Base-by-base conservation (phyloP, 2,113 vertebrate genomes). In the Urocitellus parryii region DNA sequence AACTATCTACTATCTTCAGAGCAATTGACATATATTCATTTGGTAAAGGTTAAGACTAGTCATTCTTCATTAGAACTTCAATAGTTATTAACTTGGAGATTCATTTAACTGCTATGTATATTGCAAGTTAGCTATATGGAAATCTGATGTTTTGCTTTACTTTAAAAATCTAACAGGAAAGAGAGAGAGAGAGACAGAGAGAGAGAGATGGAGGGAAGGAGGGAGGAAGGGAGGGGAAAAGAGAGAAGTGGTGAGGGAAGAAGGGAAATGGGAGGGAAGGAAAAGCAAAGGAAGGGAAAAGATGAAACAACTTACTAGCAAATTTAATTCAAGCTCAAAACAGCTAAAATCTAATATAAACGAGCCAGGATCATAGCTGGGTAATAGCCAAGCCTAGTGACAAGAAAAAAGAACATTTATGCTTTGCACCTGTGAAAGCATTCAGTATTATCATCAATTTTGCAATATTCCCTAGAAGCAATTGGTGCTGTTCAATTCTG, bases 381-480 rank as follows among this genome's bases (percentile, higher is more conserved):
- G 11, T 88, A 68, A 91, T 25, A 97, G 34, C 6, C 67, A 94
- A 95, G 37, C 1, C 0, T 13, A 96, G 56, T 68, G 79, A 94
- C 45, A 94, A 92, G 81, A 70, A 4, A 51, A 77, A 34, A 96
- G 56, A 11, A 34, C 37, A 1, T 53, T 95, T 39, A 34, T 27
- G 13, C 65, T 97, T 97, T 48, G 67, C 80, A 95, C 83, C 25
- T 93, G 24, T 22, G 42, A 93, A 96, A 95, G 63, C 29, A 90
- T 93, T 48, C 63, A 25, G 16, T 82, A 3, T 0, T 8, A 73
- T 24, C 29, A 78, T 63, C 82, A 88, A 9, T 51, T n/a, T 78
- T 93, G 5, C 56, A 51, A 39, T 53, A 89, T 9, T 51, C n/a
- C 51, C 61, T 89, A 91, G 45, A 88, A 97, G 80, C 20, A 86